Base-by-base conservation (phyloP, 1,140 invertebrate species). In the Polyergus mexicanus region DNA sequence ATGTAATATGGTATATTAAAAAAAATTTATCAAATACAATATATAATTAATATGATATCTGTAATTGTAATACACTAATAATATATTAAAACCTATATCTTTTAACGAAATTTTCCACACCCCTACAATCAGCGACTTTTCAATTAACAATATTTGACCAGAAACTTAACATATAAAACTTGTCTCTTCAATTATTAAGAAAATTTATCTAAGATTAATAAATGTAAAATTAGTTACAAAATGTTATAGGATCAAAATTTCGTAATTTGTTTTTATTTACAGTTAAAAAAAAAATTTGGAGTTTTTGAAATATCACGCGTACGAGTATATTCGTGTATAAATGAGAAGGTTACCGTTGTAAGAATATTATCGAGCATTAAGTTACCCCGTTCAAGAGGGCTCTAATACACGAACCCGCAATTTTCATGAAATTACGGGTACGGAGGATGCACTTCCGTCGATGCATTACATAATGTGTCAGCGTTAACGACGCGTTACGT, bases 351-450 rank as follows among this genome's bases (percentile, higher is more conserved):
- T 4, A 7, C 2, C 41, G 8, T 58, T n/a, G 51, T 22, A 58
- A 60, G 16, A 35, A 13, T 11, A 47, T 22, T 60, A 35, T 83
- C 22, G 66, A 22, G 32, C 28, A 38, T 71, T 41, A 47, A 81
- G 60, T 81, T 81, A 4, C 44, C 25, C 66, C 11, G 35, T 71
- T 72, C 22, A 38, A 72, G 28, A n/a, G 38, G 44, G 22, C 35
- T 25, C 19, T 32, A 69, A 81, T 71, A 71, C 1, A 10, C 32
- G 22, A 80, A 71, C 35, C 54, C 16, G 44, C 7, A 84, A 72
- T 74, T 86, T 84, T 83, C 51, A 62, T 74, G 47, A 84, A 76
- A 77, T 54, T 75, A 71, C 65, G 65, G 22, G 56, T 60, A 44
- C 5, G 74, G 65, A 35, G 66, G 3, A 69, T 71, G 28, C n/a